These are phyloP conservation scores for Pollachius pollachius DNA, from an alignment of 2,113 vertebrate species.

Conservation along the genomic window DNA sequence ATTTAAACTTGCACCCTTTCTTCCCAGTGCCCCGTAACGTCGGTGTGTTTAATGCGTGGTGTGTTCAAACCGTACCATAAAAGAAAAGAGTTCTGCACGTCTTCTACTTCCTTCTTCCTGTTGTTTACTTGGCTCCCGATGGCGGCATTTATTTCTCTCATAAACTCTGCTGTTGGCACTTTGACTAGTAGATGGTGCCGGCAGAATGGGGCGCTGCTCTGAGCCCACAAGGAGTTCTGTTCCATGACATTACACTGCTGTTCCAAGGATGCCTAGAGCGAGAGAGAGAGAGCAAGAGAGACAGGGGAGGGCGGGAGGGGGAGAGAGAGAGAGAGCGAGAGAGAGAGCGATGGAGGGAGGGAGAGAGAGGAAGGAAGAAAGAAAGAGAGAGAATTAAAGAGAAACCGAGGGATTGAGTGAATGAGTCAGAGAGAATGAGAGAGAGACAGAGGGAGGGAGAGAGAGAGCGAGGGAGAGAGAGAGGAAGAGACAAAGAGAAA, in stretches of 20 bases:
- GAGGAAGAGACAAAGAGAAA: no score
- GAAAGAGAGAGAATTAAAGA: no score
- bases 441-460: no score
- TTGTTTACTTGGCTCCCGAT: slow-evolving; percentile 53
- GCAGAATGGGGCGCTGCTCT: slow-evolving; percentile 50
- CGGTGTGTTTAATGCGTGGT: no score
- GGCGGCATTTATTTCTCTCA: slow-evolving; percentile 57
- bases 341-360: slow-evolving; percentile 25
- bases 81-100: slow-evolving; percentile 27
- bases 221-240: slow-evolving; percentile 62
- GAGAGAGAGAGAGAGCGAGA: not conserved
- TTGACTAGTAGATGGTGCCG: slow-evolving; percentile 62
- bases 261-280: slow-evolving; percentile 42
- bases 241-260: slow-evolving; percentile 69
- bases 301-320: slow-evolving; percentile 25
- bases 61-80: slow-evolving; percentile 31
- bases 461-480: no score
- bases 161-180: slow-evolving; percentile 60
- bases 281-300: not conserved
- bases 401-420: no score
- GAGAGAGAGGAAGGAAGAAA: not conserved
- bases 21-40: slow-evolving; percentile 8
- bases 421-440: no score
- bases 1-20: not conserved
- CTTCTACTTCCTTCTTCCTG: slow-evolving; percentile 33